A percentile compares a stretch with the other conserved stretches of the same genome.
phyloP scores from a whole-genome alignment of 1,140 invertebrate genomes.

The Drosophila parvula region DNA sequence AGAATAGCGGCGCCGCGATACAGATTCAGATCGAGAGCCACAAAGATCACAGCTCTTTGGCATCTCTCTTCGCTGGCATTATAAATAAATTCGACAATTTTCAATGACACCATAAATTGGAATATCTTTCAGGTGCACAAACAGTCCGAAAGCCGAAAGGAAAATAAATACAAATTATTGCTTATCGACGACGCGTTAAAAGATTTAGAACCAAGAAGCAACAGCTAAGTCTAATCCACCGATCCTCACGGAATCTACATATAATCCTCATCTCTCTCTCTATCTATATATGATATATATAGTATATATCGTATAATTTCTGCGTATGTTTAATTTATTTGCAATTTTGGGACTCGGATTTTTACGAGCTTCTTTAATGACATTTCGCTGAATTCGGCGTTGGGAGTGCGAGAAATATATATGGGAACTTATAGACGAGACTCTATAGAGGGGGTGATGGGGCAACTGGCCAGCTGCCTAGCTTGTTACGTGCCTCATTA shows the following conservation, averaged over 20 bases:
- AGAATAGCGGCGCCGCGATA: slow-evolving; percentile 31
- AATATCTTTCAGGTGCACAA: slow-evolving; percentile 27
- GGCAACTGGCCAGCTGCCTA: slow-evolving; percentile 19
- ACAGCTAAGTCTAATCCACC: slow-evolving; percentile 28
- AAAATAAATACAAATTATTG: slow-evolving; percentile 34
- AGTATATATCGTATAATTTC: slow-evolving; percentile 32
- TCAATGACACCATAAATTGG: slow-evolving; percentile 69
- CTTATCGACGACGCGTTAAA: slow-evolving; percentile 55
- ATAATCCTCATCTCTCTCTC: slow-evolving; percentile 17
- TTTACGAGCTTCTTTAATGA: slow-evolving; percentile 74
- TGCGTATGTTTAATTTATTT: slow-evolving; percentile 36
- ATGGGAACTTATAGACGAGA: slow-evolving; percentile 7
- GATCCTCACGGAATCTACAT: slow-evolving; percentile 28
- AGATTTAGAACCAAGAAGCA: slow-evolving; percentile 39
- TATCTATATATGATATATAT: slow-evolving; percentile 17
- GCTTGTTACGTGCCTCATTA: slow-evolving; percentile 78
- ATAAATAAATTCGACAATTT: slow-evolving; percentile 76
- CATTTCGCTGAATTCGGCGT: slow-evolving; percentile 64
- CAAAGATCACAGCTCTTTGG: not conserved
- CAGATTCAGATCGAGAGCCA: slow-evolving; percentile 7
- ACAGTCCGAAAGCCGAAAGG: not conserved
- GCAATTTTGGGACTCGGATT: slow-evolving; percentile 53
- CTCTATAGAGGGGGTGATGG: slow-evolving; percentile 1
- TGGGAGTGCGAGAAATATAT: slow-evolving; percentile 14
- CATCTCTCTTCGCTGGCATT: slow-evolving; percentile 35